Conservation (phyloP, 2,797 vertebrate genomes). For the Prunella strophiata region DNA sequence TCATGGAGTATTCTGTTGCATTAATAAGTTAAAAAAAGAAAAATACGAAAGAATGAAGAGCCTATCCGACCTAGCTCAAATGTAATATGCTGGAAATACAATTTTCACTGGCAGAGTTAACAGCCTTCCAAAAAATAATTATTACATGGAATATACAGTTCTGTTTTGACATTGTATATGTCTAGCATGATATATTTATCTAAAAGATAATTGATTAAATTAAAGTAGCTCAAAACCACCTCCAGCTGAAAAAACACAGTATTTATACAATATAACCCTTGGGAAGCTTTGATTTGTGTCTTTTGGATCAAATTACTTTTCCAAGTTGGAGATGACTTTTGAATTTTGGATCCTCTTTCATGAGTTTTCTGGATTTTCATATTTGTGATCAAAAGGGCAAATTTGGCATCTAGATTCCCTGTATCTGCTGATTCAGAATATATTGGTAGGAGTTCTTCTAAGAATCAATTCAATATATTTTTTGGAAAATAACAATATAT, state of each 20-base stretch:
- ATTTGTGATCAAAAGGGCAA: background rate
- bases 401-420: background rate
- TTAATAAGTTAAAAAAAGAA: background rate
- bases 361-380: no score
- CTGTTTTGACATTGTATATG: background rate
- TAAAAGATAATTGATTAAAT: background rate
- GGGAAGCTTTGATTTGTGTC: background rate
- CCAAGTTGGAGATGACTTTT: background rate
- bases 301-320: constrained; percentile 16
- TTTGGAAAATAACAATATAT: background rate
- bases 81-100: background rate
- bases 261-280: background rate
- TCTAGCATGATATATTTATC: background rate
- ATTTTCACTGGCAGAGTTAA: background rate
- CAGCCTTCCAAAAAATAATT: background rate
- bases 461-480: background rate
- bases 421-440: background rate
- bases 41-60: background rate
- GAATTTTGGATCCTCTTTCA: background rate
- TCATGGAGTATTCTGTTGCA: background rate
- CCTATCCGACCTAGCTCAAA: background rate
- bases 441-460: background rate
- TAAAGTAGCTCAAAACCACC: background rate
- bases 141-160: background rate
- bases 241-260: constrained; percentile 13